Conservation (phyloP, 2,888 invertebrate species). For the Coronaproctus castanopsis region DNA sequence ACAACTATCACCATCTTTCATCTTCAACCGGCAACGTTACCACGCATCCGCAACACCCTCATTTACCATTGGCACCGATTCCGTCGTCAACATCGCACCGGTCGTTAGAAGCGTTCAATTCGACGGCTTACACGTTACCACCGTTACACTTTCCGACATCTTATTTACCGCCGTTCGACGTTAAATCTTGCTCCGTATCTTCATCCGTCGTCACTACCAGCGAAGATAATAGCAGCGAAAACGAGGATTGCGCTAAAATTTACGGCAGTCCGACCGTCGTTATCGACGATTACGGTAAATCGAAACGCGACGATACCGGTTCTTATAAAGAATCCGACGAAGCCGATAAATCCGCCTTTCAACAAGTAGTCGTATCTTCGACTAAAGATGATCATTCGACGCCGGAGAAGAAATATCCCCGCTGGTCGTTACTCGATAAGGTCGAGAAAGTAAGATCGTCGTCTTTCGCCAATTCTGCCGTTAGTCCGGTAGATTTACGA, state of each 20-base stretch:
- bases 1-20: not conserved
- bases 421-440: no score
- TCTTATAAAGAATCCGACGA: not conserved
- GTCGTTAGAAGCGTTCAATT: no score
- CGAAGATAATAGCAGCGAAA: conserved; percentile 12
- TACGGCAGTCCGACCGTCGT: not conserved
- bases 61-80: conserved; percentile 7
- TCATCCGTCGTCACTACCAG: conserved; percentile 8
- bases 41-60: no score
- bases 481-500: conserved; percentile 6
- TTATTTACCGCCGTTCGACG: conserved; percentile 4
- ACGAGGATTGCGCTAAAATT: conserved; percentile 6
- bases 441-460: conserved; percentile 2
- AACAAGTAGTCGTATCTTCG: conserved; percentile 6
- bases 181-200: conserved; percentile 8
- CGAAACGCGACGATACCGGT: not conserved
- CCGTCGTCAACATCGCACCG: not conserved
- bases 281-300: not conserved
- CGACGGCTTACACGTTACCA: not conserved
- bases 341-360: conserved; percentile 11
- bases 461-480: not conserved
- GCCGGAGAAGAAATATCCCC: conserved; percentile 2
- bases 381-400: not conserved
- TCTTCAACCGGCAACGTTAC: conserved; percentile 3
- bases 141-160: not conserved